These are phyloP conservation scores for Holotrichia oblita DNA, from an alignment of 1,140 invertebrate species.

Conservation along the genomic window DNA sequence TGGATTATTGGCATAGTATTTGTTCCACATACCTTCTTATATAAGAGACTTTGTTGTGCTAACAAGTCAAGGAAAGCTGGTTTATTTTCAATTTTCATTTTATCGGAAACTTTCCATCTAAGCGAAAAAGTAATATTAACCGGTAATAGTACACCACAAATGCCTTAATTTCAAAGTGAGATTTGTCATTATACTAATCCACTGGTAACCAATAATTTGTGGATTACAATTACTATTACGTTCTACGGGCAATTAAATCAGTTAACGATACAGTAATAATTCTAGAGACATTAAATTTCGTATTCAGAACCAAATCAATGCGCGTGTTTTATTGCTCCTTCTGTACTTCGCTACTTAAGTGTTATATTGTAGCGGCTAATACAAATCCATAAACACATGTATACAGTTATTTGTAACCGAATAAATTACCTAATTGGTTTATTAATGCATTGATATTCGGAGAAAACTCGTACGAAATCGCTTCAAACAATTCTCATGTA, in stretches of 20 bases:
- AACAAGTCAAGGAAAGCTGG: too few relatives aligned
- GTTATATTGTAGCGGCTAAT: not conserved
- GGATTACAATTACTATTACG: not conserved
- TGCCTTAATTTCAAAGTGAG: too few relatives aligned
- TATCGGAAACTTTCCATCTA: too few relatives aligned
- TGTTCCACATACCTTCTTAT: too few relatives aligned
- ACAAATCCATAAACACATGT: not conserved
- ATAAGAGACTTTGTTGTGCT: too few relatives aligned
- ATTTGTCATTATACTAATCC: not conserved
- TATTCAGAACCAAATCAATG: not conserved
- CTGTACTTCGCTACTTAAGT: not conserved
- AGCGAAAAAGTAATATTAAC: too few relatives aligned
- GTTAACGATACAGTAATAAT: not conserved
- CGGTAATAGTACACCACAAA: too few relatives aligned
- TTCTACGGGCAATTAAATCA: constrained; percentile 10
- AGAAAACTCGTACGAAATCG: not conserved
- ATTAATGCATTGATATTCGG: not conserved
- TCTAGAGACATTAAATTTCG: constrained; percentile 9
- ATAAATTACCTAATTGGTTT: not conserved
- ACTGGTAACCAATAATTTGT: not conserved
- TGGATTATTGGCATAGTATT: too few relatives aligned
- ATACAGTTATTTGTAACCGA: not conserved
- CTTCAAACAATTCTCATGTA: not conserved
- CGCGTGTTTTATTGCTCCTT: not conserved
- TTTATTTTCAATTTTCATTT: too few relatives aligned